phyloP scores from a whole-genome alignment of 2,888 invertebrate species.

The Drosophila suboccidentalis region DNA sequence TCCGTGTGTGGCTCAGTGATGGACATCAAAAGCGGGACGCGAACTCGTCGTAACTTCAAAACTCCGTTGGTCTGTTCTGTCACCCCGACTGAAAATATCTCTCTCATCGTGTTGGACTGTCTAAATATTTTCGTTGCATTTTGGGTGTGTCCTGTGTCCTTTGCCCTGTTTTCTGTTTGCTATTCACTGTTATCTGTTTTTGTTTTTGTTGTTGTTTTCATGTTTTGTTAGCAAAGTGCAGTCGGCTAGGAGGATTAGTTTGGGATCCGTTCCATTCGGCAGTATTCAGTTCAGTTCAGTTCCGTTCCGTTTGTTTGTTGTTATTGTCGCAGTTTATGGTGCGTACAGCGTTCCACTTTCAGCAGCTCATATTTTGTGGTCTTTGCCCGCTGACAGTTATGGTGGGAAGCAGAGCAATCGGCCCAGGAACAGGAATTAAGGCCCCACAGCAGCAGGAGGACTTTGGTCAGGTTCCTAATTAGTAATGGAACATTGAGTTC shows the following conservation, averaged over 20 bases:
- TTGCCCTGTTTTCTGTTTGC: conserved; percentile 20
- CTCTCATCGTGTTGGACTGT: conserved; percentile 61
- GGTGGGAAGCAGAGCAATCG: conserved; percentile 69
- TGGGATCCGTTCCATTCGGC: conserved; percentile 44
- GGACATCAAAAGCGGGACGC: conserved; percentile 55
- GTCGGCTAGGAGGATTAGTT: conserved; percentile 68
- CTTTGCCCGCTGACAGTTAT: conserved; percentile 64
- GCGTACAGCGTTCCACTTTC: conserved; percentile 69
- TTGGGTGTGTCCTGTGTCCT: conserved; percentile 67
- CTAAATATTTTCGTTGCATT: conserved; percentile 81
- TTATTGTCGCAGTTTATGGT: conserved; percentile 76
- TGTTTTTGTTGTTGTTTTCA: conserved; percentile 55
- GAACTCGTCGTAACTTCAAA: conserved; percentile 32
- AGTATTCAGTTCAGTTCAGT: conserved; percentile 7
- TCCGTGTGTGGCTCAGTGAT: conserved; percentile 40
- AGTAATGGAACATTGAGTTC: conserved; percentile 55
- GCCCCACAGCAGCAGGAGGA: neutral
- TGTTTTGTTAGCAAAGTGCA: conserved; percentile 79
- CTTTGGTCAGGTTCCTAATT: conserved; percentile 63
- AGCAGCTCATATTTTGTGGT: conserved; percentile 76
- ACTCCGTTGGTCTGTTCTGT: conserved; percentile 21
- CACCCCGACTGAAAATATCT: conserved; percentile 38
- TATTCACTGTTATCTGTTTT: conserved; percentile 7
- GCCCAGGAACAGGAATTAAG: conserved; percentile 11
- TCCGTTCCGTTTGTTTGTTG: conserved; percentile 60